Percentiles rank a stretch among this genome's conserved stretches.
phyloP scores from a whole-genome alignment of 2,888 invertebrate genomes.

The Gymnosoma rotundatum region DNA sequence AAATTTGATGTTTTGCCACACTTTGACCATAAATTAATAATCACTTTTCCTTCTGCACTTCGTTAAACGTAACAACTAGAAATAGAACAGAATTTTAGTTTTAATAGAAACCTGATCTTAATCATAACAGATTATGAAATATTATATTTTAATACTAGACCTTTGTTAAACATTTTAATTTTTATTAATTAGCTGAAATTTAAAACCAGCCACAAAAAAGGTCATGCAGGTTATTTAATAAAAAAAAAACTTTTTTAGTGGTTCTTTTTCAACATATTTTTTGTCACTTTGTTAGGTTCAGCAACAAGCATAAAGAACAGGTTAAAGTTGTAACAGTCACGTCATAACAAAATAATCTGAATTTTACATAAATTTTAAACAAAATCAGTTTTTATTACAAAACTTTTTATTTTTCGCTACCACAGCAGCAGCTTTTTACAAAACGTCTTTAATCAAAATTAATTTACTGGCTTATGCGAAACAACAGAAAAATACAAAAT shows the following conservation, averaged over 20 bases:
- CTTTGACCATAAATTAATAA: slow-evolving; percentile 38
- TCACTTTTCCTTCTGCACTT: background rate
- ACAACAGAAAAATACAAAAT: no score
- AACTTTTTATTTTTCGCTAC: slow-evolving; percentile 19
- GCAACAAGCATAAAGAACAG: no score
- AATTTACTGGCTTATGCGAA: no score
- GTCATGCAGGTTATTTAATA: no score
- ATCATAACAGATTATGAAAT: background rate
- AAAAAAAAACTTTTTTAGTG: no score
- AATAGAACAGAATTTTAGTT: background rate
- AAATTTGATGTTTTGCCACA: background rate
- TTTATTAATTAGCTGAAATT: no score
- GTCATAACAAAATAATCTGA: slow-evolving; percentile 25
- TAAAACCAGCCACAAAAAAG: no score
- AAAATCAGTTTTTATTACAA: slow-evolving; percentile 48
- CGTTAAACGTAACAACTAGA: background rate
- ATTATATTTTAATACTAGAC: slow-evolving; percentile 2
- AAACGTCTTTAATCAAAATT: no score
- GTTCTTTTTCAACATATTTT: no score
- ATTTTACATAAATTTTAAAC: slow-evolving; percentile 16
- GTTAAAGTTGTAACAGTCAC: no score
- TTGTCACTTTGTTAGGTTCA: no score
- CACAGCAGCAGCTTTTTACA: no score
- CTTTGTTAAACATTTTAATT: slow-evolving; percentile 2
- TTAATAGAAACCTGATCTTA: background rate